A percentile compares a stretch with the other conserved stretches of the same genome.
Evolutionary conservation across 2,113 vertebrate genomes (phyloP).

Genomic region (Rhinogobius similis): DNA sequence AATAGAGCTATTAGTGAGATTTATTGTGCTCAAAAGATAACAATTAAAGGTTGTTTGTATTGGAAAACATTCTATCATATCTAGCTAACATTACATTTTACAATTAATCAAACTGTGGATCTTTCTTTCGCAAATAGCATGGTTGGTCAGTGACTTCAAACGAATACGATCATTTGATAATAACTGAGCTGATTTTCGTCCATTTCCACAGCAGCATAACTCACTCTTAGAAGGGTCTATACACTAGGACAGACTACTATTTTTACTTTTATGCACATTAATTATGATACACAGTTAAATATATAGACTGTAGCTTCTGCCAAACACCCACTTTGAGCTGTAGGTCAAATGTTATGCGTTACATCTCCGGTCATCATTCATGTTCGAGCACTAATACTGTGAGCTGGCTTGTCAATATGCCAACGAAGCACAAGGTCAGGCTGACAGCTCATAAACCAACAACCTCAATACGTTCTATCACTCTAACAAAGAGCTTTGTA

Average conservation of each 20-base stretch:
- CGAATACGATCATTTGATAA: too few species aligned
- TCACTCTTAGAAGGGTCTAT: too few species aligned
- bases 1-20: too few species aligned
- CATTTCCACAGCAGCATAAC: too few species aligned
- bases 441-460: constrained; percentile 34
- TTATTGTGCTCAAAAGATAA: too few species aligned
- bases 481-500: neutral
- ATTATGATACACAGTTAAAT: constrained; percentile 23
- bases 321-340: constrained; percentile 38
- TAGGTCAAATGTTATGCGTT: constrained; percentile 41
- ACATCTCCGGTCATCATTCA: constrained; percentile 48
- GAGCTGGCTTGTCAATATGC: constrained; percentile 56
- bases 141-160: too few species aligned
- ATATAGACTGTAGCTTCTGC: constrained; percentile 16
- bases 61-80: too few species aligned
- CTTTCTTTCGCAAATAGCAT: too few species aligned
- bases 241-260: neutral
- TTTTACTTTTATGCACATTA: neutral
- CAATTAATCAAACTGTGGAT: too few species aligned
- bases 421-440: constrained; percentile 62
- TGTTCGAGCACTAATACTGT: constrained; percentile 36
- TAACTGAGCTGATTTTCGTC: too few species aligned
- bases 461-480: constrained; percentile 36
- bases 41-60: too few species aligned
- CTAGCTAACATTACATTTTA: too few species aligned